Conservation (phyloP, 2,797 vertebrate species). For the Triplophysa yarkandensis region DNA sequence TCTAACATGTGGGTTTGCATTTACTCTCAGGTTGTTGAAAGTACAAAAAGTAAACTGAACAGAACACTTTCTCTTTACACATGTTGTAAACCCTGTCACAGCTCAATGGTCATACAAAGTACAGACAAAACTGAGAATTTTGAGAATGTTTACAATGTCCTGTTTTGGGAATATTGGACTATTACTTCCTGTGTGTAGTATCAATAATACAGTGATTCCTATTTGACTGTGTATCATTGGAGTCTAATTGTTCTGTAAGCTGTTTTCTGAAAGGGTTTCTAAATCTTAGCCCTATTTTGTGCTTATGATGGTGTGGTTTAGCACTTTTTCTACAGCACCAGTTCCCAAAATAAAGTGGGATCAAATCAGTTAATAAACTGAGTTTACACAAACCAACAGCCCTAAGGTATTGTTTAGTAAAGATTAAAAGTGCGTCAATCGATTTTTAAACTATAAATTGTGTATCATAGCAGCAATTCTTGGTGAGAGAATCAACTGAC, state of each 20-base stretch:
- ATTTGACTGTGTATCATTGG: no score
- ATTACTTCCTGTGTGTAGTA: background rate
- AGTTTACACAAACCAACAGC: no score
- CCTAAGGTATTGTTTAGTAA: background rate
- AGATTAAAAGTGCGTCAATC: constrained; percentile 4
- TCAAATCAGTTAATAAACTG: no score
- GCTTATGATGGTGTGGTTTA: no score
- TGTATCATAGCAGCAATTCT: constrained; percentile 11
- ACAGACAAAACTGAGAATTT: constrained; percentile 27
- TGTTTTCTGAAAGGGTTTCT: no score
- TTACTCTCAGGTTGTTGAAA: background rate
- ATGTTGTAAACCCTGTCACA: constrained; percentile 32
- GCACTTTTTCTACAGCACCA: no score
- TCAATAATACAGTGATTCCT: no score
- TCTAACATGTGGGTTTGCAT: background rate
- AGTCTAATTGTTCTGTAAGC: no score
- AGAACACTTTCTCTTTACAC: constrained; percentile 16
- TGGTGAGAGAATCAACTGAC: constrained; percentile 6
- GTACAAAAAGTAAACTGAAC: constrained; percentile 18
- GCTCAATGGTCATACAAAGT: constrained; percentile 21
- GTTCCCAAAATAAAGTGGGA: no score
- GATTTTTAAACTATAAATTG: background rate
- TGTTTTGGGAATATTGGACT: background rate
- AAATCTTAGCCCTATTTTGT: no score
- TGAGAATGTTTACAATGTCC: background rate